phyloP scores from a whole-genome alignment of 2,113 vertebrate genomes.

The Galeopterus variegatus region DNA sequence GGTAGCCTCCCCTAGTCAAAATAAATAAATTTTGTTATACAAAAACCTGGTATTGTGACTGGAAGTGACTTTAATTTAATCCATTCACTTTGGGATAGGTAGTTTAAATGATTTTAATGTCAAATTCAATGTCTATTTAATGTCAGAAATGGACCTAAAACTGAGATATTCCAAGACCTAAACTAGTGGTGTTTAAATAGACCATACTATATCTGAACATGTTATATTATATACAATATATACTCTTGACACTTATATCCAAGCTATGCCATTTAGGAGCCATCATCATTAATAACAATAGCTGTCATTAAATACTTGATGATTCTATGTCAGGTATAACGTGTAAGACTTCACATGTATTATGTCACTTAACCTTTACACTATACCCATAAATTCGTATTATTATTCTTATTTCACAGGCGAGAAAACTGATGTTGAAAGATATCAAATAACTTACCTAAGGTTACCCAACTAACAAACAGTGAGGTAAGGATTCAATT shows the following conservation, averaged over 20 bases:
- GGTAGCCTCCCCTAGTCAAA: background rate
- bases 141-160: slow-evolving; percentile 20
- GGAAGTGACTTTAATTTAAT: slow-evolving; percentile 26
- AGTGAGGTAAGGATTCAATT: background rate
- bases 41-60: background rate
- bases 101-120: background rate
- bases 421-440: slow-evolving; percentile 20
- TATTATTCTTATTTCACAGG: slow-evolving; percentile 24
- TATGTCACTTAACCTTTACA: background rate
- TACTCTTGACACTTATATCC: background rate
- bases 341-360: background rate
- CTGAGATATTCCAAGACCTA: background rate
- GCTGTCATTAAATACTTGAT: background rate
- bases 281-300: background rate
- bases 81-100: background rate
- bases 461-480: background rate
- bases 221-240: background rate
- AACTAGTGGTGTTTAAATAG: background rate
- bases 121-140: background rate
- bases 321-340: no score
- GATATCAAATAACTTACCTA: background rate
- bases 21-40: background rate
- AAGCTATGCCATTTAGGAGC: background rate
- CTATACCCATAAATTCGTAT: background rate
- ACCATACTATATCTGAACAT: background rate